Evolutionary conservation across 2,888 invertebrate species (phyloP).

Genomic region (Sipunculus nudus): DNA sequence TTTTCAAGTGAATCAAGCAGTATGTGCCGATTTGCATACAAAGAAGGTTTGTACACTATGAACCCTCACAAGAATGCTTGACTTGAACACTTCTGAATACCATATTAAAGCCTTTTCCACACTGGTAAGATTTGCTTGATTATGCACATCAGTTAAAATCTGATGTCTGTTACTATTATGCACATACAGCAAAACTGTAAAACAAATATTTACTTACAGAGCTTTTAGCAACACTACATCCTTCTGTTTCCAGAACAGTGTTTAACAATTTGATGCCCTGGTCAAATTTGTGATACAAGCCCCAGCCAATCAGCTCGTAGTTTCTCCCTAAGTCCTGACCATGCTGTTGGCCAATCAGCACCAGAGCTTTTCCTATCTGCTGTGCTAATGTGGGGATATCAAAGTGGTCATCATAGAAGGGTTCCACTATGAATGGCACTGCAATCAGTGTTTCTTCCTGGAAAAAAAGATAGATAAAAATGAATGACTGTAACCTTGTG

Average conservation of each 20-base stretch:
- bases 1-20: too few relatives aligned
- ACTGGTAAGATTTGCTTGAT: too few relatives aligned
- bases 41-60: too few relatives aligned
- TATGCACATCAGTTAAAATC: too few relatives aligned
- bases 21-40: too few relatives aligned
- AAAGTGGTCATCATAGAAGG: constrained; percentile 89
- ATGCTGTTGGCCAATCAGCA: constrained; percentile 48
- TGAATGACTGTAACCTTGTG: background rate
- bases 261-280: constrained; percentile 61
- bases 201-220: background rate
- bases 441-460: constrained; percentile 74
- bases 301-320: constrained; percentile 73
- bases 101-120: too few relatives aligned
- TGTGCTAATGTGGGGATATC: constrained; percentile 76
- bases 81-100: too few relatives aligned
- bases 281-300: constrained; percentile 76
- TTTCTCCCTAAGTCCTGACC: constrained; percentile 50
- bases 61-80: too few relatives aligned
- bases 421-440: constrained; percentile 81
- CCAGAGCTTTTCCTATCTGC: constrained; percentile 84
- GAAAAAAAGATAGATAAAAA: constrained; percentile 22
- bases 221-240: too few relatives aligned
- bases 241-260: too few relatives aligned
- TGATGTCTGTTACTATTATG: background rate
- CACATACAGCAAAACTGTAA: background rate